These are phyloP conservation scores for Scaptomyza parva DNA, from an alignment of 2,888 invertebrate genomes.

Conservation along the genomic window DNA sequence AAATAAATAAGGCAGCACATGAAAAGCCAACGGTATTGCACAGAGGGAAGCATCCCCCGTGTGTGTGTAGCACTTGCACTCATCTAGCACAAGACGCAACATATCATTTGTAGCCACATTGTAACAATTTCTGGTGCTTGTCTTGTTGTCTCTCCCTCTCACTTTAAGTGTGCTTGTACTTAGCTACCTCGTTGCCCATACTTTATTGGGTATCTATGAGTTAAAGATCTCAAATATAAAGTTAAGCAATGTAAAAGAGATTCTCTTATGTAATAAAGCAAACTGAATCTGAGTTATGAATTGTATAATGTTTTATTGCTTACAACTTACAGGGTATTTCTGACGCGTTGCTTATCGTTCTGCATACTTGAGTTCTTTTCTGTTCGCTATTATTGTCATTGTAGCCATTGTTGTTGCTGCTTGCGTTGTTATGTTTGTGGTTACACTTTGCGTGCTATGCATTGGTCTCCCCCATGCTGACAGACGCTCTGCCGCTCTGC, in stretches of 20 bases:
- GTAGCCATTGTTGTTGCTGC: constrained; percentile 58
- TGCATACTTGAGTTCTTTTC: constrained; percentile 20
- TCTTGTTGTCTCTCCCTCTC: constrained; percentile 16
- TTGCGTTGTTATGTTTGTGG: constrained; percentile 76
- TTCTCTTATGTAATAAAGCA: not conserved
- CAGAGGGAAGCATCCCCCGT: not conserved
- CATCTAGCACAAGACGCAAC: constrained; percentile 50
- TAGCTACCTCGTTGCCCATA: not conserved
- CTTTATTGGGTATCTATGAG: not conserved
- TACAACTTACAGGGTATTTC: constrained; percentile 26
- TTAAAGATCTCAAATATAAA: not conserved
- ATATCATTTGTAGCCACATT: constrained; percentile 64
- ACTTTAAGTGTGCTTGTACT: constrained; percentile 23
- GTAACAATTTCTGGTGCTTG: constrained; percentile 13
- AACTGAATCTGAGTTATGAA: no score
- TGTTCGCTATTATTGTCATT: constrained; percentile 61
- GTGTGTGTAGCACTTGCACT: constrained; percentile 12
- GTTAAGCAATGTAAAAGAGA: not conserved
- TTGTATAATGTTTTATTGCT: not conserved
- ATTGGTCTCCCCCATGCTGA: constrained; percentile 27
- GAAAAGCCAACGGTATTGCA: constrained; percentile 40
- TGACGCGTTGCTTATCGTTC: not conserved
- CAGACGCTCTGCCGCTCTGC: constrained; percentile 1
- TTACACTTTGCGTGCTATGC: constrained; percentile 75
- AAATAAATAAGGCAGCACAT: constrained; percentile 46